Percentiles rank a stretch among this genome's conserved stretches.
Conservation (phyloP, 2,113 vertebrate genomes). For the Chascanopsetta lugubris region DNA sequence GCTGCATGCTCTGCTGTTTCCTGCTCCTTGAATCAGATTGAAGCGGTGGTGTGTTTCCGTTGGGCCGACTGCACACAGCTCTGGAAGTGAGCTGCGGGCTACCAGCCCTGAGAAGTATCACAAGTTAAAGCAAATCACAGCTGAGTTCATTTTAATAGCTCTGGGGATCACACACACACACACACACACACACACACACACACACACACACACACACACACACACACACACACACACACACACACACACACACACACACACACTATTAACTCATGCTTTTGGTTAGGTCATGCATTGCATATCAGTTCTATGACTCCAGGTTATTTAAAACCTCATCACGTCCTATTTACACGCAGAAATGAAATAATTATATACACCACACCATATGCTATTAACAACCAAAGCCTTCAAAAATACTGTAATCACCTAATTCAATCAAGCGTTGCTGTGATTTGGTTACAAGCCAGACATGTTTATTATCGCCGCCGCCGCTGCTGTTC, state of each 20-base stretch:
- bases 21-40: slow-evolving; percentile 58
- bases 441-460: slow-evolving; percentile 25
- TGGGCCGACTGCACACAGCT: slow-evolving; percentile 32
- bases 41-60: slow-evolving; percentile 41
- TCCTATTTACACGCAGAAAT: slow-evolving; percentile 27
- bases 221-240: background rate
- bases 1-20: slow-evolving; percentile 59
- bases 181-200: background rate
- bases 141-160: slow-evolving; percentile 26
- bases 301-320: background rate
- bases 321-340: slow-evolving; percentile 16
- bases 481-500: background rate
- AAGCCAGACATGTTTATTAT: slow-evolving; percentile 18
- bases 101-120: slow-evolving; percentile 27
- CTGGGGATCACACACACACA: background rate
- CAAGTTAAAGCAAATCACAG: slow-evolving; percentile 41
- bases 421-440: slow-evolving; percentile 21
- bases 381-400: slow-evolving; percentile 1
- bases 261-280: slow-evolving; percentile 8
- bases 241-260: no score
- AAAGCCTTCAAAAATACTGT: slow-evolving; percentile 15
- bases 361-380: slow-evolving; percentile 1
- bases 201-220: background rate
- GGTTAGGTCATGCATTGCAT: background rate
- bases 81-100: slow-evolving; percentile 20